These are phyloP conservation scores for Brachycybe producta DNA, from an alignment of 2,888 invertebrate genomes.

Conservation along the genomic window DNA sequence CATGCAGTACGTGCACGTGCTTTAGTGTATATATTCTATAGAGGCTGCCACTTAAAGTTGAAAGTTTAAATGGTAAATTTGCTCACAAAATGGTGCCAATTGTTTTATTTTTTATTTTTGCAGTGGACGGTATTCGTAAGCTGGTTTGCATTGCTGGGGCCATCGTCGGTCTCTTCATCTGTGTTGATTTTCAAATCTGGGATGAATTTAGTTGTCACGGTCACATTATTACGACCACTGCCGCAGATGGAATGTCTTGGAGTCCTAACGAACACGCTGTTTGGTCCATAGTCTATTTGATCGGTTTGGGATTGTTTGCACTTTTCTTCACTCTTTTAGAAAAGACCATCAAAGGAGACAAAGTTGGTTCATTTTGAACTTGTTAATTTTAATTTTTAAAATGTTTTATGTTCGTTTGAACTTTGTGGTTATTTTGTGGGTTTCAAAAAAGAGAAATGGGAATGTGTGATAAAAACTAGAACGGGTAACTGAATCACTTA, in stretches of 20 bases:
- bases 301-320: constrained; percentile 14
- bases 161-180: constrained; percentile 20
- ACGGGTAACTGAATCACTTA: too few species aligned
- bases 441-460: too few species aligned
- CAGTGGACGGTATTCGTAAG: constrained; percentile 17
- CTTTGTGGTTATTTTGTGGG: too few species aligned
- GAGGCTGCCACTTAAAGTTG: too few species aligned
- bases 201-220: constrained; percentile 21
- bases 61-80: too few species aligned
- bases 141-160: constrained; percentile 17
- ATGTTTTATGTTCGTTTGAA: too few species aligned
- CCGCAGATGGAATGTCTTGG: constrained; percentile 10
- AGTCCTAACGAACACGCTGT: constrained; percentile 17
- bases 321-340: constrained; percentile 16
- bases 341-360: constrained; percentile 14
- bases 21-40: too few species aligned
- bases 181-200: constrained; percentile 21
- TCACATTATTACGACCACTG: constrained; percentile 3
- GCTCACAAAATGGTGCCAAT: too few species aligned
- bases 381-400: not conserved
- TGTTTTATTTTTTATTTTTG: not conserved
- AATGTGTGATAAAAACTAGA: too few species aligned
- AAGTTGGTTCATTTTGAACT: constrained; percentile 6
- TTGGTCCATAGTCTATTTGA: constrained; percentile 19
- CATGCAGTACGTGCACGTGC: too few species aligned